phyloP scores from a whole-genome alignment of 2,113 vertebrate species.

The Lophius piscatorius region DNA sequence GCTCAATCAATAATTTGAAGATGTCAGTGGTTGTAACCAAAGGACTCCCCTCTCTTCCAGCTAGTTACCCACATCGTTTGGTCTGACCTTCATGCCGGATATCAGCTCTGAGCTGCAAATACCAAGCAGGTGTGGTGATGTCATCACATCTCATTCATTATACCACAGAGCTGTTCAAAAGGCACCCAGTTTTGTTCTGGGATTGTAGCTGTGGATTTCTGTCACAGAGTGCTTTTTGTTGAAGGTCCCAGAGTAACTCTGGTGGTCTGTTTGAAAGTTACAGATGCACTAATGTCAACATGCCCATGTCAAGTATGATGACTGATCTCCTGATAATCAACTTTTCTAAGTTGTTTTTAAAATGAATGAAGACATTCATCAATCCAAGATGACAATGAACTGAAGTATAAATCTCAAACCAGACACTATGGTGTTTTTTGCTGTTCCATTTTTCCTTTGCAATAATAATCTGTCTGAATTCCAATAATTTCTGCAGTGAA shows the following conservation, averaged over 20 bases:
- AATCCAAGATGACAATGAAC: slow-evolving; percentile 13
- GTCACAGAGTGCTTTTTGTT: slow-evolving; percentile 20
- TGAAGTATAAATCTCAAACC: slow-evolving; percentile 14
- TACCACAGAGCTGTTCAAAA: slow-evolving; percentile 31
- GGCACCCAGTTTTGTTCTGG: slow-evolving; percentile 16
- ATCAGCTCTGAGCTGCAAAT: slow-evolving; percentile 57
- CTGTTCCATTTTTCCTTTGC: neutral
- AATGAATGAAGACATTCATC: slow-evolving; percentile 12
- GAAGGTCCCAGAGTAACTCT: slow-evolving; percentile 14
- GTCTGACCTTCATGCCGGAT: slow-evolving; percentile 51
- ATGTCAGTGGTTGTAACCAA: slow-evolving; percentile 18
- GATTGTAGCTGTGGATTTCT: slow-evolving; percentile 9
- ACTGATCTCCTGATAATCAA: slow-evolving; percentile 11
- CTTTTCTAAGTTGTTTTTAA: too few relatives aligned
- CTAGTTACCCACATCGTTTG: slow-evolving; percentile 21
- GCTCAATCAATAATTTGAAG: slow-evolving; percentile 39
- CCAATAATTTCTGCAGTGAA: neutral
- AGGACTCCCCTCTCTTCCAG: slow-evolving; percentile 20
- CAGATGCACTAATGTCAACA: slow-evolving; percentile 25
- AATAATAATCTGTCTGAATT: slow-evolving; percentile 12
- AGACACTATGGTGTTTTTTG: neutral
- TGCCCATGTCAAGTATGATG: slow-evolving; percentile 16
- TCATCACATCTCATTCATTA: slow-evolving; percentile 55
- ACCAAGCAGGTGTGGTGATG: slow-evolving; percentile 72
- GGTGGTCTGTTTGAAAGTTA: slow-evolving; percentile 14